Base-by-base conservation (phyloP, 2,113 vertebrate genomes). In the Notothenia rossii region DNA sequence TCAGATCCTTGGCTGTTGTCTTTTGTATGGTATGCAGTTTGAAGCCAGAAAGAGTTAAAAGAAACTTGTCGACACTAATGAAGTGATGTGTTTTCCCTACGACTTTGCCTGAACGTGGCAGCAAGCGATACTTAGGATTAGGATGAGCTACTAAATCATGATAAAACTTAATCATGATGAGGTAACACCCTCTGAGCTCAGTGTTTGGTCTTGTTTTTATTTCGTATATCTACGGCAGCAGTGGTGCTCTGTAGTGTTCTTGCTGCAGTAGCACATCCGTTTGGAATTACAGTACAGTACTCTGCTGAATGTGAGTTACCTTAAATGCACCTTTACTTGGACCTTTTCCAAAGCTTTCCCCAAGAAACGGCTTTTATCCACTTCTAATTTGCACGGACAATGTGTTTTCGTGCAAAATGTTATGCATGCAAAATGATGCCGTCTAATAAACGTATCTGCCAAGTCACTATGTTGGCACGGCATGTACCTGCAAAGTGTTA, bases 1-100 rank as follows among this genome's bases (percentile, higher is more conserved):
- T 88, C 86, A 76, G 78, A 82, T 93, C 85, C 86, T 82, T 88
- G 91, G 81, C 81, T 88, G 85, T 90, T 88, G 90, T 91, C 89
- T 90, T 91, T 91, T 86, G 69, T 82, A 80, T 86, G 87, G 79
- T 79, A 86, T 86, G 90, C 79, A 79, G 86, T 87, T 73, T 67
- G 75, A 84, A 82, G 80, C 80, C 83, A 82, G 69, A 80, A 86
- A 50, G 60, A 89, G 77, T 88, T 92, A 79, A 90, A 88, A 82
- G 79, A 79, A 89, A 86, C 79, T 60, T 79, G 77, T 90, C 87
- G 72, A 85, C 72, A 77, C 50, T 73, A 85, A 89, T 81, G 11
- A 84, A 73, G 69, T 25, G 13, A 10, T 49, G 71, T 74, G 5
- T 50, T 86, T 82, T 50, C 49, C 64, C 58, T 11, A 29, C 25